Conservation (phyloP, 1,140 invertebrate species). For the Formica selysi region DNA sequence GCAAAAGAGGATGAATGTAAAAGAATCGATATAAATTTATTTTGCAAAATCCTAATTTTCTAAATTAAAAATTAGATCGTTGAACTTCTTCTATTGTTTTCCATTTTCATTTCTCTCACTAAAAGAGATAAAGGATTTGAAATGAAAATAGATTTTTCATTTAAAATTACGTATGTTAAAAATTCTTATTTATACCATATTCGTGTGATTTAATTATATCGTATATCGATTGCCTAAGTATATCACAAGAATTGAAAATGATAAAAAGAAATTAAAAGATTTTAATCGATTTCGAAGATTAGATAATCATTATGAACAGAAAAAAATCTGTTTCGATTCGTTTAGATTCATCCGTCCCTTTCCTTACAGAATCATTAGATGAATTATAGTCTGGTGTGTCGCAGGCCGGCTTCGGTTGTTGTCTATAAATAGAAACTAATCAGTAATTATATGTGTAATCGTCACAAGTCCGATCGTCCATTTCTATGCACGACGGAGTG, state of each 20-base stretch:
- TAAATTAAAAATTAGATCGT: not conserved
- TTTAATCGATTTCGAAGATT: not conserved
- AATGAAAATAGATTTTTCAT: not conserved
- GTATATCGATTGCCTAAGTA: not conserved
- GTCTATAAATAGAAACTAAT: constrained; percentile 54
- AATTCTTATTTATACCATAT: not conserved
- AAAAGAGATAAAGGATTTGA: not conserved
- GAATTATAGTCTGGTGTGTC: constrained; percentile 63
- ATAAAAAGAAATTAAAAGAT: constrained; percentile 13
- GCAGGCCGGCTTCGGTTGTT: constrained; percentile 60
- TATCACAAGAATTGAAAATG: not conserved
- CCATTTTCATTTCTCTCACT: not conserved
- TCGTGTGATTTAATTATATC: not conserved
- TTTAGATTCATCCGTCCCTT: constrained; percentile 31
- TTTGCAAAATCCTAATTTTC: not conserved
- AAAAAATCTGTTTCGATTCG: not conserved
- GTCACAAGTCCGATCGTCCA: constrained; percentile 15
- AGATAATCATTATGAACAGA: not conserved
- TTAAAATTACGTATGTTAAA: constrained; percentile 2
- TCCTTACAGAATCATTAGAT: constrained; percentile 51
- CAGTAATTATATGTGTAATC: constrained; percentile 13
- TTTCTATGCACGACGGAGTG: constrained; percentile 28
- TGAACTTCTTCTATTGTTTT: not conserved
- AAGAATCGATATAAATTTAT: constrained; percentile 20
- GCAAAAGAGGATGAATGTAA: constrained; percentile 21